Evolutionary conservation across 2,888 invertebrate species (phyloP), one percentile per base, ranked within the genome.

Genomic region (Eupsilia transversa): DNA sequence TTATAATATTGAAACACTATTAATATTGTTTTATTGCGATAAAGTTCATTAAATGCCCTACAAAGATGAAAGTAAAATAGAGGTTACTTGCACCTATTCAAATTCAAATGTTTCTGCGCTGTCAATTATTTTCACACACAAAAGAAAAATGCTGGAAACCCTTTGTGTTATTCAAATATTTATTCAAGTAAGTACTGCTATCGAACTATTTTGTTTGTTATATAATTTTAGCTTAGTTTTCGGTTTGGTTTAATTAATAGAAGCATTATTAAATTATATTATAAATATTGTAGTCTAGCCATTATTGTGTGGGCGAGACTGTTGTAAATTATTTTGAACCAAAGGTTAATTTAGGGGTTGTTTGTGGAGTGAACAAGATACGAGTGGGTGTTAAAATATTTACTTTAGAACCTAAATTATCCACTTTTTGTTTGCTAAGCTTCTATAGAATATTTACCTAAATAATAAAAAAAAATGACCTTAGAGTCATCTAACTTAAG

Each of bases 101-200:
- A 52, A 30, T n/a, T n/a, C n/a, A n/a, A 52, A 52, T 38, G 3
- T 23, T 70, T 30, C 12, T 33, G 3, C 6, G 3, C 20, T 52
- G 43, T 65, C 49, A 59, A 57, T 64, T 64, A 72, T 79, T 75
- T 80, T 35, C 30, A 23, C 30, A 5, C 30, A 76, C 64, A 80
- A 77, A 68, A 60, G 77, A 77, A 52, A 63, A 64, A 27, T 77
- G 10, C 23, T 68, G 52, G 54, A 80, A 75, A 54, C 35, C 63
- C 7, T 46, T 56, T 65, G 73, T 73, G 12, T 52, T 67, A 77
- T 52, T 43, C 59, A 77, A 76, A 71, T 43, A 64, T 60, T 33
- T 14, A 65, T 57, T 68, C 17, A 41, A 63, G 20, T 20, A n/a
- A n/a, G n/a, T n/a, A n/a, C n/a, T n/a, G n/a, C n/a, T n/a, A 49